These are phyloP conservation scores for Aphelenchoides besseyi DNA, from an alignment of 1,140 invertebrate species.

Conservation along the genomic window DNA sequence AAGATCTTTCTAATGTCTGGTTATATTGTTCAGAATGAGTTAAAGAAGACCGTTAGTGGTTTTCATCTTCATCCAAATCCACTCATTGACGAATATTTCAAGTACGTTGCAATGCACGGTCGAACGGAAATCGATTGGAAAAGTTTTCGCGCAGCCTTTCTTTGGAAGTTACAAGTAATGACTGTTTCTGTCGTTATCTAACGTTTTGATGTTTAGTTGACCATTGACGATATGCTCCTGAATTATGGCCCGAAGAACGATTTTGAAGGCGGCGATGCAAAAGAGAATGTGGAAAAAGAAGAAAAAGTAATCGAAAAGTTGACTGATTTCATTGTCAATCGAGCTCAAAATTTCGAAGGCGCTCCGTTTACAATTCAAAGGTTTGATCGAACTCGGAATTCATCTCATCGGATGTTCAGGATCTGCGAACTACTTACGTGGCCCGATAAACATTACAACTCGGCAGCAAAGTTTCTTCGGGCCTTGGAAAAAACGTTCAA, in stretches of 20 bases:
- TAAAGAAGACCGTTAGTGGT: background rate
- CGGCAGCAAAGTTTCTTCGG: conserved; percentile 41
- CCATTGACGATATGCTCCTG: conserved; percentile 45
- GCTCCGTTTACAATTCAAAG: conserved; percentile 46
- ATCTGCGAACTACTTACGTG: conserved; percentile 37
- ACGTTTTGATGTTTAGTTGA: conserved; percentile 27
- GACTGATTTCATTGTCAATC: conserved; percentile 29
- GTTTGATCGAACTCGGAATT: conserved; percentile 26
- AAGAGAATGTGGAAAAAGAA: conserved; percentile 14
- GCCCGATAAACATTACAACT: conserved; percentile 39
- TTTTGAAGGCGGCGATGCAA: conserved; percentile 9
- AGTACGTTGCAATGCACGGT: conserved; percentile 12
- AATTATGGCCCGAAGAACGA: conserved; percentile 22
- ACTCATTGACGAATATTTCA: conserved; percentile 27
- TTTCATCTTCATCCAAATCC: conserved; percentile 18
- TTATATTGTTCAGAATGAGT: background rate
- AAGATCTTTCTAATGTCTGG: too few species aligned
- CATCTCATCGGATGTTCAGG: conserved; percentile 33
- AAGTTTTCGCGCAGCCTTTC: conserved; percentile 30
- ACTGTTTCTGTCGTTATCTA: background rate
- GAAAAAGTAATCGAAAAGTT: conserved; percentile 2
- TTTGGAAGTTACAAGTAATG: conserved; percentile 44
- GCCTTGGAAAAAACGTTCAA: conserved; percentile 47
- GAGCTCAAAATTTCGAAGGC: conserved; percentile 37
- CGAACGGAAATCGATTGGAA: conserved; percentile 25